Percentiles rank a stretch among this genome's conserved stretches.
Evolutionary conservation across 2,888 invertebrate genomes (phyloP).

Genomic region (Malthinus seriepunctatus): DNA sequence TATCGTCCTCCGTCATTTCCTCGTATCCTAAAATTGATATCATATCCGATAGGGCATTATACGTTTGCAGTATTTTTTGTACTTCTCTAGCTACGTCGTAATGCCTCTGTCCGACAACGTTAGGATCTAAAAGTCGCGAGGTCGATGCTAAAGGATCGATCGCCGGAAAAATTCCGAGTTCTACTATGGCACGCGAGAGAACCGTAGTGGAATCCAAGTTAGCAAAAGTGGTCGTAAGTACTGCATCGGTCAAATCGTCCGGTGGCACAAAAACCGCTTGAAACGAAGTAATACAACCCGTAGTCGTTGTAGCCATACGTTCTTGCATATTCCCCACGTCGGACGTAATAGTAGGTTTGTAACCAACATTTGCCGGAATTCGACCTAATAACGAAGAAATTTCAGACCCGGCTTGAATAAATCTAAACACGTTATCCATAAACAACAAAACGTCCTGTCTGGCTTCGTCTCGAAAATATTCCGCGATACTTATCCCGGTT

Average conservation of each 20-base stretch:
- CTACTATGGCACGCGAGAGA: constrained; percentile 89
- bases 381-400: constrained; percentile 90
- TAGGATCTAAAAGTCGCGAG: constrained; percentile 91
- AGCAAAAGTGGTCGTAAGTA: constrained; percentile 93
- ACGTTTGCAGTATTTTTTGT: constrained; percentile 83
- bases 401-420: constrained; percentile 88
- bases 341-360: constrained; percentile 92
- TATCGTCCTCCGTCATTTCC: constrained; percentile 98
- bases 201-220: constrained; percentile 95
- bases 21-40: constrained; percentile 99
- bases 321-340: constrained; percentile 98
- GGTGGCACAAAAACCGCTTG: constrained; percentile 94
- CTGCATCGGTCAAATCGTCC: constrained; percentile 94
- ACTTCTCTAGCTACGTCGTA: constrained; percentile 88
- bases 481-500: constrained; percentile 89
- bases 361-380: constrained; percentile 94
- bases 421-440: constrained; percentile 91
- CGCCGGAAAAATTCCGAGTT: constrained; percentile 90
- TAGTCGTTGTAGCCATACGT: constrained; percentile 90
- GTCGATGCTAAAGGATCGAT: constrained; percentile 94
- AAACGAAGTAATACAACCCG: constrained; percentile 90
- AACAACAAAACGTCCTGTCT: constrained; percentile 93
- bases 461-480: constrained; percentile 92
- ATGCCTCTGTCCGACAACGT: constrained; percentile 85
- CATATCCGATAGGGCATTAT: constrained; percentile 77